Base-by-base conservation (phyloP, 2,113 vertebrate genomes). In the Odocoileus hemionus region DNA sequence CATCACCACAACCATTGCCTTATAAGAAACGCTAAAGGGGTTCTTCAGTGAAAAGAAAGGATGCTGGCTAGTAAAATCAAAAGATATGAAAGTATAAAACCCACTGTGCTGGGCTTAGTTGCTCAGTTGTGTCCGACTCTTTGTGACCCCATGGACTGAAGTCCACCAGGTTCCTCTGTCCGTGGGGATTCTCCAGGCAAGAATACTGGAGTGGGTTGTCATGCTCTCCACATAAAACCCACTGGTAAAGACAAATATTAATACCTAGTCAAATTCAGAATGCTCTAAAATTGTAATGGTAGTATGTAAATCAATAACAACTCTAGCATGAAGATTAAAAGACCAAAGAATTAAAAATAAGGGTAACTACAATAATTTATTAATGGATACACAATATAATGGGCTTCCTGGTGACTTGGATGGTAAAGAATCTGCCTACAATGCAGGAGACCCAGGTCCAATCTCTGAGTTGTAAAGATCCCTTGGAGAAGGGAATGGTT, bases 371-470 rank as follows among this genome's bases (percentile, higher is more conserved):
- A 64, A 33, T 94, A 39, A 80, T 45, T 36, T 50, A 25, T 60
- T 64, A 64, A 7, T 67, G 7, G 47, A 28, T 13, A 26, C 43
- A 64, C 57, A 43, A 16, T n/a, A 9, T 54, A 80, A 47, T 0
- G 0, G 64, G n/a, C 17, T 70, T 70, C 19, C 67, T 70, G 67
- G n/a, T 39, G 19, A 70, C 67, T 23, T 70, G 67, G 67, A 39
- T 23, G n/a, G 67, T 70, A 70, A 70, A 70, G 67, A 70, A 70
- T 70, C n/a, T 39, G 67, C n/a, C 10, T 70, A 23, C 67, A 70
- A 6, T 39, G 67, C 67, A 70, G 67, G 67, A 12, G n/a, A 70
- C 19, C 19, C 0, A 0, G n/a, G 67, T 70, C 23, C 9, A 0
- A 39, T 70, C 67, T 70, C 67, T 39, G 19, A 70, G 67, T 70